A percentile compares a stretch with the other conserved stretches of the same genome.
These are phyloP conservation scores for Sebastes minor DNA, from an alignment of 2,797 vertebrate species.

Conservation along the genomic window DNA sequence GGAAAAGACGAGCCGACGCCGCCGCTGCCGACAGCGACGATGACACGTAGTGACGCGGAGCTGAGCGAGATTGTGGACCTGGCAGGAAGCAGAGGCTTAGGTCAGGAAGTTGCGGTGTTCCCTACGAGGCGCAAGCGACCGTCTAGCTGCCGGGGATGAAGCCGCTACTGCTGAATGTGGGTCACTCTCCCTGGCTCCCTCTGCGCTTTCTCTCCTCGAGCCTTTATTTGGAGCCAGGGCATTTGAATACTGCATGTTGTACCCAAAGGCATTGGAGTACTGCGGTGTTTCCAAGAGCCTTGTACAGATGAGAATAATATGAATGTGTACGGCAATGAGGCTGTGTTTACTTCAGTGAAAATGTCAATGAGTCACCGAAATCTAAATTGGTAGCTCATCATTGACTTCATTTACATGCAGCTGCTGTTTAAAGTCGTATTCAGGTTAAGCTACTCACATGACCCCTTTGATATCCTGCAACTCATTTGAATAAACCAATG, in stretches of 20 bases:
- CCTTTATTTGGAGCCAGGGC: slow-evolving; percentile 43
- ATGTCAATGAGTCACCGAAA: slow-evolving; percentile 31
- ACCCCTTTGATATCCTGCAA: slow-evolving; percentile 6
- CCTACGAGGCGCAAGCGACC: slow-evolving; percentile 20
- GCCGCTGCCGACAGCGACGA: slow-evolving; percentile 7
- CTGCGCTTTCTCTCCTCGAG: slow-evolving; percentile 28
- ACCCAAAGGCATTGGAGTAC: slow-evolving; percentile 21
- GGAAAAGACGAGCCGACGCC: slow-evolving; percentile 23
- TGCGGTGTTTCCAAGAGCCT: slow-evolving; percentile 18
- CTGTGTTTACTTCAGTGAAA: slow-evolving; percentile 21
- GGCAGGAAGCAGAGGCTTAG: slow-evolving; percentile 53
- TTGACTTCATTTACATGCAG: not conserved
- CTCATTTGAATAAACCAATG: slow-evolving; percentile 38
- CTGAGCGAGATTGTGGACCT: not conserved
- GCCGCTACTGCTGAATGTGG: slow-evolving; percentile 53
- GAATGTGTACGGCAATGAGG: not conserved
- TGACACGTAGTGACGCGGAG: slow-evolving; percentile 23
- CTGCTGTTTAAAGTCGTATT: slow-evolving; percentile 7
- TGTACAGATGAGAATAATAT: slow-evolving; percentile 7
- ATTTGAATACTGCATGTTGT: slow-evolving; percentile 59
- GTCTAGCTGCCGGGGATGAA: slow-evolving; percentile 41
- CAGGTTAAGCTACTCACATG: slow-evolving; percentile 14
- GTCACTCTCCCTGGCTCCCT: slow-evolving; percentile 53
- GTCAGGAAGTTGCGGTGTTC: slow-evolving; percentile 44
- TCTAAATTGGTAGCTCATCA: slow-evolving; percentile 21